phyloP scores from a whole-genome alignment of 2,113 vertebrate genomes.

The Sclerurus mexicanus region DNA sequence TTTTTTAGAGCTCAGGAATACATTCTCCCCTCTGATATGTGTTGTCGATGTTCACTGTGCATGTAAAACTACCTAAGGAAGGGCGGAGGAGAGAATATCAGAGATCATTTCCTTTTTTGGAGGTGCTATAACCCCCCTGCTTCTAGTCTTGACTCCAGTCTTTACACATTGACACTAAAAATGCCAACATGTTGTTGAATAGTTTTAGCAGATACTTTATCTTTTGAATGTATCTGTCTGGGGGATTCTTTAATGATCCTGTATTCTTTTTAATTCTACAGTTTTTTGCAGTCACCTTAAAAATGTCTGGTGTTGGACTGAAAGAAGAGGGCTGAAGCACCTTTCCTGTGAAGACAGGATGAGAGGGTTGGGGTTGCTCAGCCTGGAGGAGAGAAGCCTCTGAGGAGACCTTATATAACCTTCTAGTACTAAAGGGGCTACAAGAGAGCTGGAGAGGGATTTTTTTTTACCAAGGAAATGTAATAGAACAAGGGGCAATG shows the following conservation, averaged over 20 bases:
- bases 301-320: neutral
- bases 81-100: neutral
- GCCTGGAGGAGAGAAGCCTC: neutral
- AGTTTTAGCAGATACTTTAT: slow-evolving; percentile 12
- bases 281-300: neutral
- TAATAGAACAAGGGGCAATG: neutral
- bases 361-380: neutral
- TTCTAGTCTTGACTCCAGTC: neutral
- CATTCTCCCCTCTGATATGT: neutral
- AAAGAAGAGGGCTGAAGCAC: neutral
- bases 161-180: neutral
- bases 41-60: neutral
- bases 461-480: neutral
- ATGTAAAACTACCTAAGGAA: accelerated
- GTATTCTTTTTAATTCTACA: neutral
- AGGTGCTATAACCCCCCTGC: neutral
- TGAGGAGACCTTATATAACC: neutral
- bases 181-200: neutral
- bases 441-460: neutral
- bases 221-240: neutral
- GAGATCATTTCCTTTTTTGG: neutral
- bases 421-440: neutral
- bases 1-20: neutral
- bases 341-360: neutral
- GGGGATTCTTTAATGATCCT: neutral